Percentiles rank a stretch among this genome's conserved stretches.
phyloP scores from a whole-genome alignment of 2,888 invertebrate species.

The Pardosa pseudoannulata region DNA sequence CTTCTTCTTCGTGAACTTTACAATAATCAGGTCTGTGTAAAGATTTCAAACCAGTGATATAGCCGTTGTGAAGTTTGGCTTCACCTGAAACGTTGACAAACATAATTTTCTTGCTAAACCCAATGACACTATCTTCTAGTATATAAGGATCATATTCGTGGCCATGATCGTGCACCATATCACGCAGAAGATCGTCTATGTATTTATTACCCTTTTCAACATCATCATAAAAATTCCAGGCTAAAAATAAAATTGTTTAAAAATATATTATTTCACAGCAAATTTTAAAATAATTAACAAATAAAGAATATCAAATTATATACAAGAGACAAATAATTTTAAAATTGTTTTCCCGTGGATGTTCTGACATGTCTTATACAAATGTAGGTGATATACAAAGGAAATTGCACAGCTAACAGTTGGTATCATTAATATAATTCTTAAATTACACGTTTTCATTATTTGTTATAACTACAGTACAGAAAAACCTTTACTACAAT shows the following conservation, averaged over 20 bases:
- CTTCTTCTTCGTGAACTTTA: slow-evolving; percentile 14
- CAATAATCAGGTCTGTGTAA: slow-evolving; percentile 54
- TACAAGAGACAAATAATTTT: too few species aligned
- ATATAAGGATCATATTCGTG: slow-evolving; percentile 60
- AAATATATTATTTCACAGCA: too few species aligned
- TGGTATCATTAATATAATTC: too few species aligned
- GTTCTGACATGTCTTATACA: too few species aligned
- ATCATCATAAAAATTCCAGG: slow-evolving; percentile 11
- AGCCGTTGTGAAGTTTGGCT: slow-evolving; percentile 57
- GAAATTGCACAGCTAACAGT: too few species aligned
- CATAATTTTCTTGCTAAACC: slow-evolving; percentile 45
- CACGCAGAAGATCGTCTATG: slow-evolving; percentile 40
- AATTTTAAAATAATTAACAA: too few species aligned
- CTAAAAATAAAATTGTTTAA: slow-evolving; percentile 3
- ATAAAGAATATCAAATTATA: too few species aligned
- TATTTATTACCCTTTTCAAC: slow-evolving; percentile 36
- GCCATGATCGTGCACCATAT: slow-evolving; percentile 38
- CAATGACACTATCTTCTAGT: slow-evolving; percentile 36
- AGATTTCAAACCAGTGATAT: slow-evolving; percentile 40
- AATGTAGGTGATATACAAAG: too few species aligned
- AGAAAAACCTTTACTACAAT: too few species aligned
- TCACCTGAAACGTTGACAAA: slow-evolving; percentile 56
- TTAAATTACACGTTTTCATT: too few species aligned
- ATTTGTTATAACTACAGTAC: too few species aligned
- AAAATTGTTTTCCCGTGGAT: too few species aligned